phyloP scores from a whole-genome alignment of 2,797 vertebrate species.

The Hozukius guyotensis region DNA sequence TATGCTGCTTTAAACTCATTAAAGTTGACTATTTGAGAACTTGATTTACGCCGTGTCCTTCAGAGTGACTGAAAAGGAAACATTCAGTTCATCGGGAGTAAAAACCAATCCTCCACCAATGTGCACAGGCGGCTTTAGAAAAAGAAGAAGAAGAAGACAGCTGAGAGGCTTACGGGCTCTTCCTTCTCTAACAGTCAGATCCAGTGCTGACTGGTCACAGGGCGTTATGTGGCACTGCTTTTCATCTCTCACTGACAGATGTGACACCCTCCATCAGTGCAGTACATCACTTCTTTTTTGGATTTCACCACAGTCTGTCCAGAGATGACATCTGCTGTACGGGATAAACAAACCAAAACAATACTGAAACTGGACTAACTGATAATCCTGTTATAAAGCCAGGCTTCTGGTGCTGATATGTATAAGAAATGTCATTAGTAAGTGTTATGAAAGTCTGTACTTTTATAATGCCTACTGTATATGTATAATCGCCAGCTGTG shows the following conservation, averaged over 20 bases:
- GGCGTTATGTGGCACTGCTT: neutral
- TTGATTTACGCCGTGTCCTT: conserved; percentile 40
- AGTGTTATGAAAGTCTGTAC: neutral
- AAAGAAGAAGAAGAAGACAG: neutral
- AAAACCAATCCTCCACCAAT: neutral
- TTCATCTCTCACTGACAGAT: conserved; percentile 23
- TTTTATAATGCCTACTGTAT: neutral
- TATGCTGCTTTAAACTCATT: conserved; percentile 47
- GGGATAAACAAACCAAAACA: neutral
- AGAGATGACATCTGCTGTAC: neutral
- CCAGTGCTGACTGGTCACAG: neutral
- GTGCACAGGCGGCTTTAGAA: neutral
- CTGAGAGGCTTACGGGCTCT: neutral
- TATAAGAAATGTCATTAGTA: neutral
- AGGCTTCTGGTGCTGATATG: neutral
- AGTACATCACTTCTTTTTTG: neutral
- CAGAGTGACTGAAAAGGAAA: conserved; percentile 36
- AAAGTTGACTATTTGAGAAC: conserved; percentile 37
- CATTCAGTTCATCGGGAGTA: neutral
- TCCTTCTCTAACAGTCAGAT: neutral
- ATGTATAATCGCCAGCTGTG: too few species aligned
- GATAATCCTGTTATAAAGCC: neutral
- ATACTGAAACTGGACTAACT: neutral
- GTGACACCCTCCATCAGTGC: neutral
- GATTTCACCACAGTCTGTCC: neutral